Evolutionary conservation across 2,888 invertebrate genomes (phyloP).

Genomic region (Operophtera brumata): DNA sequence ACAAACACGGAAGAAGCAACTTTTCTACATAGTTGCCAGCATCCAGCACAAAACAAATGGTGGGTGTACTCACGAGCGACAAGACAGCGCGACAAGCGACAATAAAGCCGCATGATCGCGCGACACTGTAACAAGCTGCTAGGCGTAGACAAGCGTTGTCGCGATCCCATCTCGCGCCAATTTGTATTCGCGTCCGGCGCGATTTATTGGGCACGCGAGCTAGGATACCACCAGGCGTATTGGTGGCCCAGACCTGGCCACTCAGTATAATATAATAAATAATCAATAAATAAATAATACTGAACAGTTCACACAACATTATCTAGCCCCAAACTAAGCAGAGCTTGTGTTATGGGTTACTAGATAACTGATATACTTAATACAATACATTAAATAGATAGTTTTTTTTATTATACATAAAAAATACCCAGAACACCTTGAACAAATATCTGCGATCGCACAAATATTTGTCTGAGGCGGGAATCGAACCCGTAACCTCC

Average conservation of each 20-base stretch:
- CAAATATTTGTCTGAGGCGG: too few relatives aligned
- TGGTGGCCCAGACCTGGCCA: constrained; percentile 48
- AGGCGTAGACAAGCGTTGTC: constrained; percentile 49
- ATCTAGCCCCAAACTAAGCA: too few relatives aligned
- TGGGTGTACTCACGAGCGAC: constrained; percentile 30
- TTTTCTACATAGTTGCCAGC: background rate
- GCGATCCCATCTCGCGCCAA: constrained; percentile 69
- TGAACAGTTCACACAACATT: too few relatives aligned
- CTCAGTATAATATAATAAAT: background rate
- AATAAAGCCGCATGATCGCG: constrained; percentile 39
- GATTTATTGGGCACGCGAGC: constrained; percentile 74
- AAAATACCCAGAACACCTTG: too few relatives aligned
- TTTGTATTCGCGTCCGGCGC: constrained; percentile 69
- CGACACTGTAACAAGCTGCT: constrained; percentile 62
- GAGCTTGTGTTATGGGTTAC: too few relatives aligned
- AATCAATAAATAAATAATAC: too few relatives aligned
- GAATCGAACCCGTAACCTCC: too few relatives aligned
- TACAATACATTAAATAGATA: too few relatives aligned
- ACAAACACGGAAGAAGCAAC: constrained; percentile 12
- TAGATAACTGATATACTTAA: too few relatives aligned
- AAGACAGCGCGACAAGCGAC: constrained; percentile 25
- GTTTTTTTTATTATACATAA: too few relatives aligned
- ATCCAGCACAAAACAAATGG: constrained; percentile 23
- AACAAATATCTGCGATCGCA: too few relatives aligned
- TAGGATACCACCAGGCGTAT: constrained; percentile 45